Percentiles rank a stretch among this genome's conserved stretches.
These are phyloP conservation scores for Diorhabda elongata DNA, from an alignment of 1,140 invertebrate species.

Conservation along the genomic window DNA sequence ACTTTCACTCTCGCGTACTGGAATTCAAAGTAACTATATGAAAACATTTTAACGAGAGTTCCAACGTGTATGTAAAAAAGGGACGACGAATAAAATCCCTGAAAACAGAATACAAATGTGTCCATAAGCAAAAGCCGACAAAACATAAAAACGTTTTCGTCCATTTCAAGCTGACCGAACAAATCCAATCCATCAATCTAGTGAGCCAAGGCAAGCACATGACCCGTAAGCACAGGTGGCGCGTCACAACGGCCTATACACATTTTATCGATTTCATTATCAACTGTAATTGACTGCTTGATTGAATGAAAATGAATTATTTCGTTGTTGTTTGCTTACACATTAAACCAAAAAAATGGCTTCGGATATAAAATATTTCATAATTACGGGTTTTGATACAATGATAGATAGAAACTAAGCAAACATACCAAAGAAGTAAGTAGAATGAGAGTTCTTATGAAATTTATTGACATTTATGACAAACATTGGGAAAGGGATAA, in stretches of 20 bases:
- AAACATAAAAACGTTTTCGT: slow-evolving; percentile 3
- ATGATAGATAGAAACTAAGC: too few species aligned
- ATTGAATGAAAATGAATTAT: neutral
- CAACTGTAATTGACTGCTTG: neutral
- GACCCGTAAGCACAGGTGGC: neutral
- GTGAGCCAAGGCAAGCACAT: neutral
- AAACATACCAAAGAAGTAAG: too few species aligned
- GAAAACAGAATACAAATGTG: neutral
- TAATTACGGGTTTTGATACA: too few species aligned
- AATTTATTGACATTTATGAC: too few species aligned
- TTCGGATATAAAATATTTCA: too few species aligned
- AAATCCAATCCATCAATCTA: slow-evolving; percentile 2
- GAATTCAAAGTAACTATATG: too few species aligned
- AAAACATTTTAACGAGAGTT: too few species aligned
- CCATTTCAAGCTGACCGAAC: slow-evolving; percentile 1
- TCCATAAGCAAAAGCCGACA: slow-evolving; percentile 1
- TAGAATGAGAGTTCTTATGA: too few species aligned
- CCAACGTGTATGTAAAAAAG: too few species aligned
- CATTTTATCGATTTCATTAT: neutral
- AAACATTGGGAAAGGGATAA: too few species aligned
- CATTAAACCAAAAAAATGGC: too few species aligned
- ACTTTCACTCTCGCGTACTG: too few species aligned
- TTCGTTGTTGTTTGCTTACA: neutral
- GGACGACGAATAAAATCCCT: neutral
- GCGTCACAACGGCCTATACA: neutral